phyloP scores from a whole-genome alignment of 1,140 invertebrate genomes.

The Brachionus rotundiformis region DNA sequence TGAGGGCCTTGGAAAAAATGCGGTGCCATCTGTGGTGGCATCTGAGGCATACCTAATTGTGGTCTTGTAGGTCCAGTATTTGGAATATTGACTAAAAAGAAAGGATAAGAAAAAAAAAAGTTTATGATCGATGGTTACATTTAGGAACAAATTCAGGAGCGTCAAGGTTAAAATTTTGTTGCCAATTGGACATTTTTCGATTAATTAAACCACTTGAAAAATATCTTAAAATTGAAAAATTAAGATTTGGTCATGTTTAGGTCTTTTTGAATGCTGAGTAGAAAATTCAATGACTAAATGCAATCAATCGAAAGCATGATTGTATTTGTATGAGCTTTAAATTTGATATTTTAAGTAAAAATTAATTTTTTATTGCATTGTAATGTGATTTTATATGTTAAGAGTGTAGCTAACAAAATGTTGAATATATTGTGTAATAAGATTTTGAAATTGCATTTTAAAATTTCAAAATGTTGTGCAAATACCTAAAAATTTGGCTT shows the following conservation, averaged over 20 bases:
- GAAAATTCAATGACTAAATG: not conserved
- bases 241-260: not conserved
- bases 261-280: not conserved
- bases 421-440: not conserved
- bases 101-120: not conserved
- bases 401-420: not conserved
- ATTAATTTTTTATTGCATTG: not conserved
- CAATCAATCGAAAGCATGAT: slow-evolving; percentile 21
- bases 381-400: not conserved
- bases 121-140: not conserved
- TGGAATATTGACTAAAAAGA: not conserved
- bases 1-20: not conserved
- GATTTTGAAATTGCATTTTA: not conserved
- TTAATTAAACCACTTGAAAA: slow-evolving; percentile 22
- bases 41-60: not conserved
- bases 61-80: not conserved
- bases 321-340: slow-evolving; percentile 33
- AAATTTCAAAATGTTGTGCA: slow-evolving; percentile 22
- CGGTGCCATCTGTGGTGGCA: slow-evolving; percentile 4
- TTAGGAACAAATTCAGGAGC: slow-evolving; percentile 51
- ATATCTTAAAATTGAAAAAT: not conserved
- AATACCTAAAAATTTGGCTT: not conserved
- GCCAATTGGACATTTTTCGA: slow-evolving; percentile 47
- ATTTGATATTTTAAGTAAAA: not conserved
- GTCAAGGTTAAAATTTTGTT: slow-evolving; percentile 47